A percentile compares a stretch with the other conserved stretches of the same genome.
phyloP scores from a whole-genome alignment of 2,113 vertebrate species.

The Andinoacara biseriatus region DNA sequence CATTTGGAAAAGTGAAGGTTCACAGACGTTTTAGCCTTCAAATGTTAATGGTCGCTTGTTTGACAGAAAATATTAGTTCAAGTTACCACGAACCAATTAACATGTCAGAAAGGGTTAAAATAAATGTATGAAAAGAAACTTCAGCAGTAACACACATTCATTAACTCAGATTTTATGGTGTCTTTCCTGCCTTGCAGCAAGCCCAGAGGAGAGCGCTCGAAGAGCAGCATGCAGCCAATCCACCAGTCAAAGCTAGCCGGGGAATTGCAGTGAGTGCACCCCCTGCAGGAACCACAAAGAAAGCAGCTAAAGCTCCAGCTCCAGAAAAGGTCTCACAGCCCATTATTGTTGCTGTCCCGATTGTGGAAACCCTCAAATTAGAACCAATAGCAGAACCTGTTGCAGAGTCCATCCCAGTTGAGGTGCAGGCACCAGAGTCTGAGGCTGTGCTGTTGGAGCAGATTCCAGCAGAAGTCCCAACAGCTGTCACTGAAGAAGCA shows the following conservation, averaged over 20 bases:
- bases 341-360: slow-evolving; percentile 22
- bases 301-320: slow-evolving; percentile 11
- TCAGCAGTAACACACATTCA: background rate
- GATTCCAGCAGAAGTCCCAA: slow-evolving; percentile 16
- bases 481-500: background rate
- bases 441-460: slow-evolving; percentile 29
- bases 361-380: slow-evolving; percentile 26
- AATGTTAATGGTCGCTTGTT: background rate
- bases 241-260: slow-evolving; percentile 52
- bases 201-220: slow-evolving; percentile 69
- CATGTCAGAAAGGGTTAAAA: background rate
- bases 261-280: slow-evolving; percentile 59
- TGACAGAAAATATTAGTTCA: background rate
- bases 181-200: slow-evolving; percentile 58
- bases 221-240: slow-evolving; percentile 59
- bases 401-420: slow-evolving; percentile 15
- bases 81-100: background rate
- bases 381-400: slow-evolving; percentile 49
- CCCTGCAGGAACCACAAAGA: slow-evolving; percentile 43
- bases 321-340: slow-evolving; percentile 24
- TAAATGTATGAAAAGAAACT: background rate
- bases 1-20: background rate
- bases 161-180: background rate
- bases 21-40: background rate
- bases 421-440: slow-evolving; percentile 5